Percentiles rank a stretch among this genome's conserved stretches.
Conservation (phyloP, 2,888 invertebrate genomes). For the Sinopyrophorus schimmeli region DNA sequence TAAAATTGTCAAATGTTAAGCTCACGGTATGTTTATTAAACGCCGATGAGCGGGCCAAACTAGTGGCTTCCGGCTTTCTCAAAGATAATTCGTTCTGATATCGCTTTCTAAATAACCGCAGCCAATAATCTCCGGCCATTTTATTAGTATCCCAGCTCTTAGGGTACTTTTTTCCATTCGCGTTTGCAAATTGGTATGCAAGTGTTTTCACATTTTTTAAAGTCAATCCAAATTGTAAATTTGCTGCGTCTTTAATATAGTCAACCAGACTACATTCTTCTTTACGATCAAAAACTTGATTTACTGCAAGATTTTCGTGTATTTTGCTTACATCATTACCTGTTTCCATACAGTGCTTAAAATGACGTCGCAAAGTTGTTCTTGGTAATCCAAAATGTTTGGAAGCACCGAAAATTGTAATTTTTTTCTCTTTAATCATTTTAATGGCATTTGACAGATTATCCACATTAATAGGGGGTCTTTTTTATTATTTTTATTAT, state of each 20-base stretch:
- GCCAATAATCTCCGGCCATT: slow-evolving; percentile 32
- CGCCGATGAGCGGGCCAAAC: slow-evolving; percentile 39
- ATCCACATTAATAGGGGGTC: too few relatives aligned
- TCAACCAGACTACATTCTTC: slow-evolving; percentile 3
- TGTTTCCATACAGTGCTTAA: too few relatives aligned
- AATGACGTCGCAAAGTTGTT: too few relatives aligned
- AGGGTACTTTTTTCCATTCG: slow-evolving; percentile 34
- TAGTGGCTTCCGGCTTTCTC: slow-evolving; percentile 41
- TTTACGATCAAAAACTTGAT: too few relatives aligned
- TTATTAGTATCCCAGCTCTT: slow-evolving; percentile 28
- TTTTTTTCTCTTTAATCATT: too few relatives aligned
- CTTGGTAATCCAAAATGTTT: too few relatives aligned
- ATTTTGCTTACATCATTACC: too few relatives aligned
- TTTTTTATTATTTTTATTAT: too few relatives aligned
- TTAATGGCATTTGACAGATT: too few relatives aligned
- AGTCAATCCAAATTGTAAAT: slow-evolving; percentile 34
- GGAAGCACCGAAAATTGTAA: too few relatives aligned
- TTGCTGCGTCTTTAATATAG: slow-evolving; percentile 9
- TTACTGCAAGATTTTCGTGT: too few relatives aligned
- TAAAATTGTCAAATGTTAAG: slow-evolving; percentile 36
- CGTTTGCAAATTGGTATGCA: slow-evolving; percentile 34
- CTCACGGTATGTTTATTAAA: slow-evolving; percentile 40
- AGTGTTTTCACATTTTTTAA: slow-evolving; percentile 18
- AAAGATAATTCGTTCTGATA: slow-evolving; percentile 31
- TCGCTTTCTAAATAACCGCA: slow-evolving; percentile 26